phyloP scores from a whole-genome alignment of 2,113 vertebrate genomes.

The Toxotes jaculatrix region DNA sequence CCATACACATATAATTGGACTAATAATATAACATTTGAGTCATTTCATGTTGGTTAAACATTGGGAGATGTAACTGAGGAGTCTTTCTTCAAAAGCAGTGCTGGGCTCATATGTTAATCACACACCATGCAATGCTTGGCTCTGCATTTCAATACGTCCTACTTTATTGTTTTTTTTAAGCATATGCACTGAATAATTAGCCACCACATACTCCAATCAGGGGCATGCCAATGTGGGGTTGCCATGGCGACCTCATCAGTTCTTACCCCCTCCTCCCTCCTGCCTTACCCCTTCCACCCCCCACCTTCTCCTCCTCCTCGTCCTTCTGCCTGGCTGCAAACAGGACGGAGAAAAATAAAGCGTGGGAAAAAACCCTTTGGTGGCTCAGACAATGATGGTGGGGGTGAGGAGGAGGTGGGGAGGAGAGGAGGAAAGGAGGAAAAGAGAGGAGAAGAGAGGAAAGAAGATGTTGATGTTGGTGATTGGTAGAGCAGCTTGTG shows the following conservation, averaged over 20 bases:
- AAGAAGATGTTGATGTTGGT: slow-evolving; percentile 29
- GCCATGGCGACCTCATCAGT: slow-evolving; percentile 79
- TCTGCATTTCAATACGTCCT: slow-evolving; percentile 82
- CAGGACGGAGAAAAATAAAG: slow-evolving; percentile 80
- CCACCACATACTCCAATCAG: slow-evolving; percentile 81
- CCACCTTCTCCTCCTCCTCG: slow-evolving; percentile 17
- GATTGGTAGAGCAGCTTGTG: slow-evolving; percentile 69
- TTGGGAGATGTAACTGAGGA: slow-evolving; percentile 23
- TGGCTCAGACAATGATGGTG: slow-evolving; percentile 76
- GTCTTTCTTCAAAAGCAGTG: slow-evolving; percentile 52
- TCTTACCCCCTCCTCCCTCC: slow-evolving; percentile 21
- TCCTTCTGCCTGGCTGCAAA: slow-evolving; percentile 62
- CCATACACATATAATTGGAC: background rate
- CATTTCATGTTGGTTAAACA: background rate
- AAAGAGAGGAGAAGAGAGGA: background rate
- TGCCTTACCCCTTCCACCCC: slow-evolving; percentile 12
- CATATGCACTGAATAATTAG: slow-evolving; percentile 85
- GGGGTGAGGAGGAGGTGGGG: slow-evolving; percentile 14
- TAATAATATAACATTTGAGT: background rate
- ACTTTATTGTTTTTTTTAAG: slow-evolving; percentile 83
- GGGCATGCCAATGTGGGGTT: slow-evolving; percentile 80
- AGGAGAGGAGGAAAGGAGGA: background rate
- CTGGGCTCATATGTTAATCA: slow-evolving; percentile 76
- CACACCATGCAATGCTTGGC: slow-evolving; percentile 65
- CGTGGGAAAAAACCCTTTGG: slow-evolving; percentile 81